Percentiles rank a stretch among this genome's conserved stretches.
Conservation (phyloP, 2,797 vertebrate species). For the Dermochelys coriacea region DNA sequence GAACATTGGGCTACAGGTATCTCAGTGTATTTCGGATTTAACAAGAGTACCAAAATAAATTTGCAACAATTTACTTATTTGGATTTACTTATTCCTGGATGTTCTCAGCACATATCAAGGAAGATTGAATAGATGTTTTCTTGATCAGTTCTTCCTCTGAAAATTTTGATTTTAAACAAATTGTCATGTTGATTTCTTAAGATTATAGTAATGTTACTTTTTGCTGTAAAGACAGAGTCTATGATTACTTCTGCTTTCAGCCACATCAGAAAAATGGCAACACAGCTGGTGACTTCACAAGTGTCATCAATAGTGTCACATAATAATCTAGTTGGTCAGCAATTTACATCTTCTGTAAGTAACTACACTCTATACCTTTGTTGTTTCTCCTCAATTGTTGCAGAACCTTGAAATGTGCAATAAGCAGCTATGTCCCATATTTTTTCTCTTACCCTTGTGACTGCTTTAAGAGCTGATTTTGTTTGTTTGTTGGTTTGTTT, state of each 20-base stretch:
- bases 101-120: not conserved
- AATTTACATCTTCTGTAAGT: conserved; percentile 86
- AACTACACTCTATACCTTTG: not conserved
- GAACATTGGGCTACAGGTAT: not conserved
- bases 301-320: conserved; percentile 91
- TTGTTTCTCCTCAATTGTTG: not conserved
- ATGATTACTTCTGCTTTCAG: conserved; percentile 78
- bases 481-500: not conserved
- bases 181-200: not conserved
- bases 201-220: not conserved
- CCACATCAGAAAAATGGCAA: conserved; percentile 93
- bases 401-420: not conserved
- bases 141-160: not conserved
- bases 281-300: conserved; percentile 93
- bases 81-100: not conserved
- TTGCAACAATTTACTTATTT: not conserved
- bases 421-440: not conserved
- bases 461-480: not conserved
- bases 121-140: not conserved
- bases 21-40: not conserved
- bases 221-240: not conserved
- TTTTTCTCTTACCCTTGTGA: not conserved
- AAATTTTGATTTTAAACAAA: not conserved
- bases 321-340: conserved; percentile 82
- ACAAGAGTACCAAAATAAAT: not conserved